Percentiles rank a stretch among this genome's conserved stretches.
Evolutionary conservation across 2,113 vertebrate species (phyloP).

Genomic region (Pluvialis apricaria): DNA sequence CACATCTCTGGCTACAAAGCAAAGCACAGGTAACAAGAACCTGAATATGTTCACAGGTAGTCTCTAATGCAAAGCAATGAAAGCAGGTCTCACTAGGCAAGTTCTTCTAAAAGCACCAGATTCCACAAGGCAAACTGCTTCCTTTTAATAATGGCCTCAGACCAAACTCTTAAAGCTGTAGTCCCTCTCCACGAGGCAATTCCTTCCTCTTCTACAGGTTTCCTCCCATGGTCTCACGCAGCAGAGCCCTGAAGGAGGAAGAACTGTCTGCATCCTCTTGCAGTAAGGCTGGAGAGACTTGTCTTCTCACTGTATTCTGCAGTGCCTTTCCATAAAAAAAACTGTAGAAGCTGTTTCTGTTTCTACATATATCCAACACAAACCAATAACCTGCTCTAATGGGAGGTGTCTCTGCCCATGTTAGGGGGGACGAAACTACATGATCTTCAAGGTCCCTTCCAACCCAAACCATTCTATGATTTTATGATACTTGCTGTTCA

Average conservation of each 20-base stretch:
- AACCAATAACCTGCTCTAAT: background rate
- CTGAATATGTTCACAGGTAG: background rate
- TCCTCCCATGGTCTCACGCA: background rate
- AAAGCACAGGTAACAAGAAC: background rate
- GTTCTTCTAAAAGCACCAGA: background rate
- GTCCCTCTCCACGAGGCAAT: background rate
- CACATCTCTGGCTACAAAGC: background rate
- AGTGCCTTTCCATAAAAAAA: background rate
- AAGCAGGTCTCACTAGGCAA: background rate
- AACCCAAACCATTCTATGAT: too few species aligned
- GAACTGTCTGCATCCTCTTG: rapidly evolving
- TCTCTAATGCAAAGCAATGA: background rate
- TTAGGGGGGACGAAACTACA: too few species aligned
- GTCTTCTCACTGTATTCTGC: background rate
- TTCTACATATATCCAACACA: background rate
- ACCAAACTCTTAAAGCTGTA: background rate
- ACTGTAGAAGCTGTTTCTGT: background rate
- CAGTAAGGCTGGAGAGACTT: background rate
- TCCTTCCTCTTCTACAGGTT: background rate
- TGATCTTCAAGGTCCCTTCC: too few species aligned
- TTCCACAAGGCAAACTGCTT: background rate
- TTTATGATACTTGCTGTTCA: background rate
- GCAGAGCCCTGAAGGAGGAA: background rate
- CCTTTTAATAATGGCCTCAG: background rate
- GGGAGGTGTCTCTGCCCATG: too few species aligned